Percentiles rank a stretch among this genome's conserved stretches.
Evolutionary conservation across 2,113 vertebrate genomes (phyloP).

Genomic region (Oceanodroma tethys): DNA sequence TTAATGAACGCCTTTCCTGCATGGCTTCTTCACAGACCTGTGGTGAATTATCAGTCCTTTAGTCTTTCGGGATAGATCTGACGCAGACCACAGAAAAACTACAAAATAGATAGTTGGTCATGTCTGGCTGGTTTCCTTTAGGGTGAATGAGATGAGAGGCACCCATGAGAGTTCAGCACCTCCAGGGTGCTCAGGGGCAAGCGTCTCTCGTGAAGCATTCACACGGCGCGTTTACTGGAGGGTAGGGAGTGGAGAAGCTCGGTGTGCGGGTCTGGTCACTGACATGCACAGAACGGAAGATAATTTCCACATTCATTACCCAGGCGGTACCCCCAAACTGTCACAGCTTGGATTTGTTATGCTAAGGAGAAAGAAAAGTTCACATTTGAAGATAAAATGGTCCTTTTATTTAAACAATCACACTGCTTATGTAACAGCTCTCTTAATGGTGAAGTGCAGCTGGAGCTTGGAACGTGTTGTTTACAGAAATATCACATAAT

Average conservation of each 20-base stretch:
- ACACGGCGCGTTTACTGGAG: not conserved
- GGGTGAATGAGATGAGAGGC: not conserved
- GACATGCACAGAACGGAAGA: not conserved
- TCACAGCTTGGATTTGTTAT: not conserved
- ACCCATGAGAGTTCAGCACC: not conserved
- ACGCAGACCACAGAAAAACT: not conserved
- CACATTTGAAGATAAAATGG: not conserved
- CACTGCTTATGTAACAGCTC: not conserved
- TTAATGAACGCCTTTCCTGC: not conserved
- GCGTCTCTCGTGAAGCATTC: not conserved
- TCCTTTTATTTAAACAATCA: conserved; percentile 1
- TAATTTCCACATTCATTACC: not conserved
- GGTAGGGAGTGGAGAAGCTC: not conserved
- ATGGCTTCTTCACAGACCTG: not conserved
- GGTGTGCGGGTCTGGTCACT: not conserved
- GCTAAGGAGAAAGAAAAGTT: not conserved
- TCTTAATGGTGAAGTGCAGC: not conserved
- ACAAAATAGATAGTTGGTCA: accelerated
- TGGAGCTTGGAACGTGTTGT: conserved; percentile 15
- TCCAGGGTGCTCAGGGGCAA: not conserved
- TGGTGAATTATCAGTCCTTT: not conserved
- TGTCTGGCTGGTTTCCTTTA: not conserved
- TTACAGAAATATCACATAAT: not conserved
- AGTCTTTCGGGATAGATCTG: not conserved
- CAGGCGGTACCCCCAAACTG: not conserved